Evolutionary conservation across 2,113 vertebrate genomes (phyloP).

Genomic region (Limanda limanda): DNA sequence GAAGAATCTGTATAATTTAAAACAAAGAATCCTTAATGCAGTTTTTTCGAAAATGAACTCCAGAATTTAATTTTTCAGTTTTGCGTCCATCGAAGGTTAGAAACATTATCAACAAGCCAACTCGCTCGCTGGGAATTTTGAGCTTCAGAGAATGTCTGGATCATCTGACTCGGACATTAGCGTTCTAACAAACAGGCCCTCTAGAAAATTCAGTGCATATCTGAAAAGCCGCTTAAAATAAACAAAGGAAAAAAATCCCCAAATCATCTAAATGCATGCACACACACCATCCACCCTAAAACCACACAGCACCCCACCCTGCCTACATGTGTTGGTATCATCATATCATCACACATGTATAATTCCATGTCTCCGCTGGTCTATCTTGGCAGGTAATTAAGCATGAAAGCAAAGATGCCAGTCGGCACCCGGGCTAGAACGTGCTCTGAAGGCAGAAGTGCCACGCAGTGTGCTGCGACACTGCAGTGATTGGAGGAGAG

Average conservation of each 20-base stretch:
- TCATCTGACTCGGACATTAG: too few species aligned
- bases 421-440: conserved; percentile 58
- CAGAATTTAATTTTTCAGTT: too few species aligned
- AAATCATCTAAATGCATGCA: not conserved
- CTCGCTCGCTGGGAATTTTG: too few species aligned
- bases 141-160: too few species aligned
- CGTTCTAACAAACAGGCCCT: too few species aligned
- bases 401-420: conserved; percentile 77
- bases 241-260: not conserved
- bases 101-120: too few species aligned
- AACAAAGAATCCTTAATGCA: not conserved
- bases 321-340: conserved; percentile 59
- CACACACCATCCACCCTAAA: not conserved
- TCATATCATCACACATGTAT: conserved; percentile 55
- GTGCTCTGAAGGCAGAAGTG: conserved; percentile 75
- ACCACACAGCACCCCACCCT: conserved; percentile 6
- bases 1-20: not conserved
- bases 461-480: conserved; percentile 57
- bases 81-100: too few species aligned
- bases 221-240: not conserved
- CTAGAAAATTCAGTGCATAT: too few species aligned
- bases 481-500: conserved; percentile 57
- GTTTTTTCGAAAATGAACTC: not conserved
- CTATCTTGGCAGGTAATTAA: conserved; percentile 80
- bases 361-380: conserved; percentile 56